Base-by-base conservation (phyloP, 1,140 invertebrate genomes). In the Heliconius hermathena region DNA sequence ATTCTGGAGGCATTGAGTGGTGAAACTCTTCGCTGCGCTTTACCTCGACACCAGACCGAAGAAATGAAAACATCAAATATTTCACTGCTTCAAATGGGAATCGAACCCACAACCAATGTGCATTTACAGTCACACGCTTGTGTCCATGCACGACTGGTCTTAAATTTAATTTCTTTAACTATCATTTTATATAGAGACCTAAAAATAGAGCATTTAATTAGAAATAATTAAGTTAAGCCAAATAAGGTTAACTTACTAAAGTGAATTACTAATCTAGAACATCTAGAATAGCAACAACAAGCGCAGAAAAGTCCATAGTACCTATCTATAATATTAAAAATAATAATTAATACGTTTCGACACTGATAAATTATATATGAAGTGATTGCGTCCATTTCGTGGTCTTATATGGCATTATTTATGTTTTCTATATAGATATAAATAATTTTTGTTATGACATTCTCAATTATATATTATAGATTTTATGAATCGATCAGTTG, bases 321-420 rank as follows among this genome's bases (percentile, higher is more conserved):
- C 16, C 8, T 9, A 46, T 46, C 8, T 9, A 8, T 38, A 38
- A 38, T 46, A 3, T 46, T 46, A 46, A 46, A 18, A 71, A 52
- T 75, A 79, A 74, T 79, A 79, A 74, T 79, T 76, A 76, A 75
- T 75, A 79, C 38, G 49, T 52, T 79, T 20, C n/a, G 72, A 71
- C 29, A 46, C 73, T 76, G 71, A 33, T 80, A 60, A 76, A 73
- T 76, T 80, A 66, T 73, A 60, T 73, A 76, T 76, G 71, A 73
- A 60, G 79, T 29, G 70, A 77, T 60, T 72, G 73, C 66, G 54
- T 80, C 54, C 73, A 73, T 41, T 41, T 33, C 11, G 36, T 70
- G 20, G 54, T 8, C 60, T 5, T 66, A 66, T 26, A 66, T 66
- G 60, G 60, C 29, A 13, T 66, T 66, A 66, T 66, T 66, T 66